Percentiles rank a stretch among this genome's conserved stretches.
phyloP scores from a whole-genome alignment of 2,113 vertebrate genomes.

The Noturus placidus region DNA sequence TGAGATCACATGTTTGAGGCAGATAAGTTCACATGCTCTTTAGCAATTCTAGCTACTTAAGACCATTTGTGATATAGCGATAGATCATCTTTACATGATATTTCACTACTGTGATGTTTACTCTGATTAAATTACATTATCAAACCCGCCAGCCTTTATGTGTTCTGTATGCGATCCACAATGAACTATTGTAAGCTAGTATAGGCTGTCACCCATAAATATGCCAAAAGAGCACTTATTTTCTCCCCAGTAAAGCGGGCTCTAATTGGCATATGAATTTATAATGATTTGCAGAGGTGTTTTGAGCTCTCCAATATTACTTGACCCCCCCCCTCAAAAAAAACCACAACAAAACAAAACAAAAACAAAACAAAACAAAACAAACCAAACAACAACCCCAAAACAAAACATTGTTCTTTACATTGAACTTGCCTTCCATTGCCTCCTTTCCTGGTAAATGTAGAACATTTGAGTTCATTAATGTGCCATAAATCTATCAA shows the following conservation, averaged over 20 bases:
- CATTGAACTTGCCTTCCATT: neutral
- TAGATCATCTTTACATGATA: too few relatives aligned
- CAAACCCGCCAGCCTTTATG: neutral
- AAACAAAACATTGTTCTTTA: neutral
- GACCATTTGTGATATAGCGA: too few relatives aligned
- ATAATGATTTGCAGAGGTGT: neutral
- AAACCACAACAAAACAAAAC: neutral
- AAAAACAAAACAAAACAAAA: neutral
- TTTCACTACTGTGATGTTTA: neutral
- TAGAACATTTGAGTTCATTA: neutral
- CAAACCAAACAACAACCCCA: too few relatives aligned
- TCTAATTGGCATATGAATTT: neutral
- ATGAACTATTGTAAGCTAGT: neutral
- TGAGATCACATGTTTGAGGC: neutral
- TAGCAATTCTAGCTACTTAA: neutral
- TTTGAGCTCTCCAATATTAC: neutral
- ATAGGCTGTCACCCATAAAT: neutral
- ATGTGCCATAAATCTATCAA: neutral
- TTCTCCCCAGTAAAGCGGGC: neutral
- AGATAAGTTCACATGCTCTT: neutral
- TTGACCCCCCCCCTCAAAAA: neutral
- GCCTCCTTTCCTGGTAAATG: neutral
- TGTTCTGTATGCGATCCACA: neutral
- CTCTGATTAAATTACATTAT: neutral
- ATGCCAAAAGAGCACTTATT: neutral